Evolutionary conservation across 2,113 vertebrate genomes (phyloP).

Genomic region (Tetrax tetrax): DNA sequence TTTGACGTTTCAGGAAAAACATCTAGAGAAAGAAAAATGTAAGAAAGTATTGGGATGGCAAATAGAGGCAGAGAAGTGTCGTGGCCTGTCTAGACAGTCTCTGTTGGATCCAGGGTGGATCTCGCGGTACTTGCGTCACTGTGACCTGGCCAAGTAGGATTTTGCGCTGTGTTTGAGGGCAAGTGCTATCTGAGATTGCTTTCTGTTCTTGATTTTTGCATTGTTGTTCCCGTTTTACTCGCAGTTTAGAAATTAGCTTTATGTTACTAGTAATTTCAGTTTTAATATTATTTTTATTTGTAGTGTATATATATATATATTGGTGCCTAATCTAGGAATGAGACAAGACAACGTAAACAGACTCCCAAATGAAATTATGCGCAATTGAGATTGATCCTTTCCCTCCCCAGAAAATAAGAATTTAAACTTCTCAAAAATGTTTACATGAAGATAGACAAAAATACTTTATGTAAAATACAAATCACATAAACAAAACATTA

Average conservation of each 20-base stretch:
- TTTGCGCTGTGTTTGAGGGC: background rate
- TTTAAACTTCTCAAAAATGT: background rate
- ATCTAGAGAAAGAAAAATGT: background rate
- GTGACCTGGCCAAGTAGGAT: background rate
- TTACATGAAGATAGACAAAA: constrained; percentile 9
- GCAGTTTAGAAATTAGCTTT: background rate
- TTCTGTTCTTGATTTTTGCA: background rate
- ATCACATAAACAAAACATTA: background rate
- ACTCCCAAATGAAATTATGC: background rate
- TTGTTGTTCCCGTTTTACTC: background rate
- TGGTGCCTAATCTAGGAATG: background rate
- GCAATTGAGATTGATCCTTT: background rate
- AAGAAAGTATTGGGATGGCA: too few species aligned
- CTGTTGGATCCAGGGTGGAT: background rate
- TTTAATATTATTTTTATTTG: background rate
- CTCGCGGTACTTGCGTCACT: background rate
- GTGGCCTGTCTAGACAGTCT: too few species aligned
- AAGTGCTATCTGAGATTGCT: background rate
- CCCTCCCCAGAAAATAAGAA: background rate
- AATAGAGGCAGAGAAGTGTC: too few species aligned
- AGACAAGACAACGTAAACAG: background rate
- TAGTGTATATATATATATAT: background rate
- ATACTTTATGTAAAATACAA: background rate
- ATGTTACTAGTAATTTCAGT: background rate
- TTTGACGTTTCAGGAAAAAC: background rate